Evolutionary conservation across 2,113 vertebrate species (phyloP).

Genomic region (Ia io): DNA sequence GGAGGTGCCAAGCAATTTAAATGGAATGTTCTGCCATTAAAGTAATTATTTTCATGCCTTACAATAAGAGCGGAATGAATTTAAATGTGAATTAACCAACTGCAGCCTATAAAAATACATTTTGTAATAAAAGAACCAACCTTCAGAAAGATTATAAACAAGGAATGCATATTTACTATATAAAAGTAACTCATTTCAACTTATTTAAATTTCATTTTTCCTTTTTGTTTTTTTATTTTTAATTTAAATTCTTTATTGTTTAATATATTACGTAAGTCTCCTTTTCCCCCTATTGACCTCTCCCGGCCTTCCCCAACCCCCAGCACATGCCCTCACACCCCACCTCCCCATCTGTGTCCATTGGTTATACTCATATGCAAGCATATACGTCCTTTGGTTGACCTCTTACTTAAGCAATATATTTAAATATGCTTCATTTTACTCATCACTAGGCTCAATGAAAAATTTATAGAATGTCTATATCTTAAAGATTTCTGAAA

Average conservation of each 20-base stretch:
- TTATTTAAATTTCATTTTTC: slow-evolving; percentile 22
- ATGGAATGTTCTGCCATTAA: not conserved
- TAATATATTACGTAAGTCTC: too few species aligned
- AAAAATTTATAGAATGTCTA: slow-evolving; percentile 25
- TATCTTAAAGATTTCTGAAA: slow-evolving; percentile 44
- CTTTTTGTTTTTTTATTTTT: not conserved
- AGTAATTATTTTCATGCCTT: not conserved
- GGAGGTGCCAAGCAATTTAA: not conserved
- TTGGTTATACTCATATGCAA: too few species aligned
- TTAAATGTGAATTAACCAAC: slow-evolving; percentile 25
- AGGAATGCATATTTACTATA: slow-evolving; percentile 5
- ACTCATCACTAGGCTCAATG: not conserved
- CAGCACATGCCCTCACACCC: too few species aligned
- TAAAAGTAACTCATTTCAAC: slow-evolving; percentile 4
- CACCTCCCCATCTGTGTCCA: too few species aligned
- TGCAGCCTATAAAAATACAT: not conserved
- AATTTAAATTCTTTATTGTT: too few species aligned
- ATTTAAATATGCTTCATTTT: slow-evolving; percentile 35
- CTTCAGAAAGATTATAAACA: not conserved
- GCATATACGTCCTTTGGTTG: too few species aligned
- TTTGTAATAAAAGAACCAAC: not conserved
- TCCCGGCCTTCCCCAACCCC: too few species aligned
- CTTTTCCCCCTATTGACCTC: too few species aligned
- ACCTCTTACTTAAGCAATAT: not conserved
- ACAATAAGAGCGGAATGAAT: not conserved